Base-by-base conservation (phyloP, 2,888 invertebrate genomes). In the Ypsolopha sequella region DNA sequence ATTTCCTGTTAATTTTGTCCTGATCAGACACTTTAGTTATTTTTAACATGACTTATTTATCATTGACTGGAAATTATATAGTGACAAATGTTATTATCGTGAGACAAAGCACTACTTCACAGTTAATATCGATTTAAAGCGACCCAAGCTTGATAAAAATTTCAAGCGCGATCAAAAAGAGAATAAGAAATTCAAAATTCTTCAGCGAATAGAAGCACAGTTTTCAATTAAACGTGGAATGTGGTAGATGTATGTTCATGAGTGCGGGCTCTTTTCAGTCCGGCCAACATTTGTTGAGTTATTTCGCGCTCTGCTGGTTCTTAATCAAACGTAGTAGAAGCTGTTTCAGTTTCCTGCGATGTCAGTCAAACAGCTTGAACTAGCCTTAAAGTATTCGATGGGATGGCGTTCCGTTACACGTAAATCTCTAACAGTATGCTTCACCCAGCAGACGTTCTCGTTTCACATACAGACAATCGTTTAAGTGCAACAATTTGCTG, bases 151-250 rank as follows among this genome's bases (percentile, higher is more conserved):
- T 39, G 2, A 39, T n/a, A 39, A 39, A 1, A 9, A 39, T 39
- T 39, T n/a, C 10, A 39, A 39, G 44, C 44, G 13, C 39, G 11
- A 39, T 11, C 14, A 8, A 43, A 43, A 13, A 43, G n/a, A 43
- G 13, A 43, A 47, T 7, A 9, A 10, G 10, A 47, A 47, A 35
- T 47, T 35, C 34, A 33, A 47, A 44, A 44, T 24, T 33, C 44
- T 44, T 44, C 34, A 9, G 24, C 24, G 24, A 24, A 24, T 24
- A 24, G 24, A 24, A 33, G 34, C 9, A 34, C 39, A 34, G 10
- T 81, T 81, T 81, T 75, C 81, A 84, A 84, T 84, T 84, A 82
- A 78, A 74, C 65, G 66, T 67, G 76, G 79, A 79, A 82, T 81
- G 71, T 70, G 62, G 64, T 66, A 68, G 66, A 24, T 68, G 65